These are phyloP conservation scores for Paraplagusia blochii DNA, from an alignment of 2,113 vertebrate genomes.

Conservation along the genomic window DNA sequence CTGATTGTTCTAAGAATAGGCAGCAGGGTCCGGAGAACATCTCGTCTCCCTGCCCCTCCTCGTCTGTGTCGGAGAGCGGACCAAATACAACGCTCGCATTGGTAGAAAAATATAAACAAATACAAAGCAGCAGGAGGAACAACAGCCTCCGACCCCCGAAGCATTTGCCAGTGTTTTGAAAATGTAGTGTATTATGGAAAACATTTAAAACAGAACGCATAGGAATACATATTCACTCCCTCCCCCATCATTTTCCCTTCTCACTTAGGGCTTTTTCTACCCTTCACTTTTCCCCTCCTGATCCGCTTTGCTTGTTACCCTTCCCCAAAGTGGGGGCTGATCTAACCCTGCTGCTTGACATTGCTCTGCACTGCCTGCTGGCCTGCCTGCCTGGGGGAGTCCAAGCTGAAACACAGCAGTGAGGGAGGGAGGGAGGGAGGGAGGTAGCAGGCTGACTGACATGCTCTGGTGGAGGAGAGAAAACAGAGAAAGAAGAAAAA, in stretches of 20 bases:
- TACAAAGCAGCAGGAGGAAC: no score
- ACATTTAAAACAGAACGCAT: no score
- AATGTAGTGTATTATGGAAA: no score
- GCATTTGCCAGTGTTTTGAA: no score
- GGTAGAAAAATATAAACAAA: no score
- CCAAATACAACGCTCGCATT: no score
- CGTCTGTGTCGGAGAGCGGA: no score
- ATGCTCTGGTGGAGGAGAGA: constrained; percentile 47
- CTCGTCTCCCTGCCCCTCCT: constrained; percentile 30
- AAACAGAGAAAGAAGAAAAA: not conserved
- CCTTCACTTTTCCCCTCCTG: constrained; percentile 6
- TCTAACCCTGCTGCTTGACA: constrained; percentile 70
- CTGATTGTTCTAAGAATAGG: constrained; percentile 66
- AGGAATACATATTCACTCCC: no score
- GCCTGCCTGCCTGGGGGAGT: constrained; percentile 65
- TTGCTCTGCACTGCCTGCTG: constrained; percentile 67
- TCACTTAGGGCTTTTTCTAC: no score
- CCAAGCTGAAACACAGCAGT: constrained; percentile 70
- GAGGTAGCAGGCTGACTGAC: constrained; percentile 62
- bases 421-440: constrained; percentile 32
- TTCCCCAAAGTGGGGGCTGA: constrained; percentile 59
- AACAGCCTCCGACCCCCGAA: no score
- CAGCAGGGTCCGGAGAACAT: constrained; percentile 52
- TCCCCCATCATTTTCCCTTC: not conserved
- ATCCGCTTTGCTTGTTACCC: constrained; percentile 14